These are phyloP conservation scores for Trichopria drosophilae DNA, from an alignment of 2,888 invertebrate genomes.

Conservation along the genomic window DNA sequence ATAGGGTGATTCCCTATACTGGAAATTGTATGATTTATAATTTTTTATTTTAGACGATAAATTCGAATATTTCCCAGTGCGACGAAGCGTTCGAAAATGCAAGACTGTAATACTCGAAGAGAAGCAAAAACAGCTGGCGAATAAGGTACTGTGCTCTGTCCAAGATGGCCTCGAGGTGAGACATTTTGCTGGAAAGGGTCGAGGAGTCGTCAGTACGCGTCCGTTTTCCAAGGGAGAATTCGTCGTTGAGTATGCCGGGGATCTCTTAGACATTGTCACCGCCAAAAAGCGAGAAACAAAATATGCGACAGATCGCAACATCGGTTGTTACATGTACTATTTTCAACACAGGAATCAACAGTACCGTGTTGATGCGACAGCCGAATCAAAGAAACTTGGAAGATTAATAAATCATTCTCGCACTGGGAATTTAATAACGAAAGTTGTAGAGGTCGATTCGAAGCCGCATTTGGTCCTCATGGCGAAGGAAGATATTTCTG, in stretches of 20 bases:
- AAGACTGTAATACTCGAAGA: slow-evolving; percentile 83
- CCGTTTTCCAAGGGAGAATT: slow-evolving; percentile 86
- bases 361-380: slow-evolving; percentile 92
- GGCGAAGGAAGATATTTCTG: slow-evolving; percentile 82
- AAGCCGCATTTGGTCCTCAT: slow-evolving; percentile 84
- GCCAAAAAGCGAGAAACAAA: slow-evolving; percentile 80
- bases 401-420: slow-evolving; percentile 95
- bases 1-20: too few species aligned
- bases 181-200: slow-evolving; percentile 83
- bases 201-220: slow-evolving; percentile 84
- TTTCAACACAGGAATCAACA: slow-evolving; percentile 87
- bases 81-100: slow-evolving; percentile 84
- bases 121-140: slow-evolving; percentile 77
- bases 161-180: slow-evolving; percentile 85
- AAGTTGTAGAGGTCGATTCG: slow-evolving; percentile 77
- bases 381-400: slow-evolving; percentile 85
- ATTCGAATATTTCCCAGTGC: slow-evolving; percentile 85
- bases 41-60: too few species aligned
- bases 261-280: slow-evolving; percentile 80
- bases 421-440: slow-evolving; percentile 86
- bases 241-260: slow-evolving; percentile 96
- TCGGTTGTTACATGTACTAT: slow-evolving; percentile 99
- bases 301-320: slow-evolving; percentile 82
- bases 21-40: too few species aligned
- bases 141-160: slow-evolving; percentile 69